Evolutionary conservation across 2,888 invertebrate genomes (phyloP), one percentile per base, ranked within the genome.

Genomic region (Cybosia mesomella): DNA sequence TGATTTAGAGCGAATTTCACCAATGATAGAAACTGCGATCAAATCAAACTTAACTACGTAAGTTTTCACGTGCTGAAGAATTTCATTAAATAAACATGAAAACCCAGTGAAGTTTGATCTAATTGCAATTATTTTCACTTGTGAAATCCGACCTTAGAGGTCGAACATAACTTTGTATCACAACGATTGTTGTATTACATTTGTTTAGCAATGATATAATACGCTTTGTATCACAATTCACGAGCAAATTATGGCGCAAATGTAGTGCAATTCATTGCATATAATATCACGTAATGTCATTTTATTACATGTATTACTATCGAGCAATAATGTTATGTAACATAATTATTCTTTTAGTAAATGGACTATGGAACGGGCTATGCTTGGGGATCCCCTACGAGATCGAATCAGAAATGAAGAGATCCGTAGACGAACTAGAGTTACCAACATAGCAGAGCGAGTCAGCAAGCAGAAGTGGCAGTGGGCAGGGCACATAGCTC

Each of bases 191-290:
- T 28, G 49, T 15, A 13, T 21, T 8, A 24, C 49, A 62, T 53
- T 49, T 62, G 49, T 62, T 53, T 32, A 53, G 53, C 43, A 58
- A 58, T 58, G n/a, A 58, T 34, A 58, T n/a, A 58, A 36, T 58
- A 43, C 28, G 28, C 9, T 28, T 61, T n/a, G 24, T 61, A 49
- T 49, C 53, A 62, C 21, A 32, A 62, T 10, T 32, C 49, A 32
- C 32, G 61, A 53, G 15, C 24, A 9, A 7, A 53, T 32, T 53
- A 49, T 61, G 18, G 61, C 8, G 32, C 61, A 49, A 21, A 62
- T 62, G 49, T 11, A 32, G n/a, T 49, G 28, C 9, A 22, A 59
- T 59, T 59, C 15, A 36, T 36, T 10, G 11, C 11, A 13, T 28
- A n/a, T n/a, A 49, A 32, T 21, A 53, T 53, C 61, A 28, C 21